phyloP scores from a whole-genome alignment of 1,140 invertebrate species.

The Drosophila nasuta region DNA sequence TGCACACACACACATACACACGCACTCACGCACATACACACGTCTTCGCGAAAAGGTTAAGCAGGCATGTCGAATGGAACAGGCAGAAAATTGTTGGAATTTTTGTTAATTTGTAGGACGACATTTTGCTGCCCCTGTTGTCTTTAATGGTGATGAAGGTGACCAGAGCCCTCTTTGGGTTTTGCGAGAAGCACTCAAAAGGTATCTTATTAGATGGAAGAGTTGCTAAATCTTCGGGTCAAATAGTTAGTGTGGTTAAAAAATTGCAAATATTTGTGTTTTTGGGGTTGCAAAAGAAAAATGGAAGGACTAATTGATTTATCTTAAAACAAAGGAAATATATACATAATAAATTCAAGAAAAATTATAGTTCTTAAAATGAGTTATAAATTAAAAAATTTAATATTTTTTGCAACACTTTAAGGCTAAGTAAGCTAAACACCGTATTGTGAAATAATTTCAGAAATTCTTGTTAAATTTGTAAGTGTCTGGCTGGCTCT shows the following conservation, averaged over 20 bases:
- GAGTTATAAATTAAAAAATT: background rate
- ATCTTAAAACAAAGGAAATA: background rate
- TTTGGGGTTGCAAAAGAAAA: background rate
- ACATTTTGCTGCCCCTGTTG: conserved; percentile 72
- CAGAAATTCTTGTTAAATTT: background rate
- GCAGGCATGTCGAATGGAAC: conserved; percentile 52
- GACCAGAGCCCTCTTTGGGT: conserved; percentile 23
- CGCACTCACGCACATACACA: conserved; percentile 21
- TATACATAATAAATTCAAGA: background rate
- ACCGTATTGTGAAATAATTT: background rate
- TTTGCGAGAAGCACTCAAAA: conserved; percentile 19
- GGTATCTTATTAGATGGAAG: background rate
- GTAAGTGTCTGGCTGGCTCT: background rate
- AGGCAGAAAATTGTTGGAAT: conserved; percentile 71
- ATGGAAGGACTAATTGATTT: conserved; percentile 19
- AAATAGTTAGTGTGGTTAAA: background rate
- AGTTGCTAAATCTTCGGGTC: background rate
- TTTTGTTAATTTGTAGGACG: conserved; percentile 82
- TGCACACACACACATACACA: conserved; percentile 16
- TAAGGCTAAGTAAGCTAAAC: background rate
- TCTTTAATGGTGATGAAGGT: conserved; percentile 41
- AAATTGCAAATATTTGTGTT: conserved; percentile 1
- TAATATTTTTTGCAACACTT: background rate
- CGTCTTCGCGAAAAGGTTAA: conserved; percentile 15
- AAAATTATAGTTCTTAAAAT: background rate